Evolutionary conservation across 2,888 invertebrate genomes (phyloP), one percentile per base, ranked within the genome.

Genomic region (Sinodicranocentrus sp.): DNA sequence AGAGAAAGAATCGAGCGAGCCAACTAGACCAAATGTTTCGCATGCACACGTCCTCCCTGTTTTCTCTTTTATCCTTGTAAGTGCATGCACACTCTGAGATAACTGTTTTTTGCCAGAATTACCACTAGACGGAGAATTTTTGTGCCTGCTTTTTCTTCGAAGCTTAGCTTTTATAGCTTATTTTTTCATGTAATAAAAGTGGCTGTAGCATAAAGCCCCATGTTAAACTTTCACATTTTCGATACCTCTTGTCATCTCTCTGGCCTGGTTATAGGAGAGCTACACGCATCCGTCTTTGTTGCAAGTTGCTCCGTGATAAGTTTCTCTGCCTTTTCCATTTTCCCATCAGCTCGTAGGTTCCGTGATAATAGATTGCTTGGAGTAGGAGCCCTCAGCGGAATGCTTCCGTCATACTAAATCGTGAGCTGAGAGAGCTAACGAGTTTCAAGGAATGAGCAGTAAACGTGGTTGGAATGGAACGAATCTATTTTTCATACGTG

Each of bases 171-270:
- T 71, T 71, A 71, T 54, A 54, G 71, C 57, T 44, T 23, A n/a
- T 48, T 71, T 33, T 28, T 25, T 52, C 57, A 17, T 26, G 54
- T 52, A 63, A 67, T 67, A 72, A 72, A 79, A 73, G 23, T 57
- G 65, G 43, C 15, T 80, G 72, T 73, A 65, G 43, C 72, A 73
- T 25, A 43, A 80, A 80, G 67, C 72, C 80, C 80, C 72, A 72
- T 57, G 54, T 67, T 80, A 65, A 80, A 80, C 80, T 80, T 80
- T 80, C 80, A 73, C 80, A 80, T 80, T 79, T 71, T 72, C n/a
- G 19, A 25, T 65, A 33, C 67, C 52, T 76, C 54, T 19, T 33
- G 10, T 48, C 48, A 48, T 48, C n/a, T 10, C 48, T 10, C 2
- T 48, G 15, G 10, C n/a, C n/a, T 48, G 33, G 3, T 33, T 59